These are phyloP conservation scores for Sterrhoptilus dennistouni DNA, from an alignment of 2,113 vertebrate species.

Conservation along the genomic window DNA sequence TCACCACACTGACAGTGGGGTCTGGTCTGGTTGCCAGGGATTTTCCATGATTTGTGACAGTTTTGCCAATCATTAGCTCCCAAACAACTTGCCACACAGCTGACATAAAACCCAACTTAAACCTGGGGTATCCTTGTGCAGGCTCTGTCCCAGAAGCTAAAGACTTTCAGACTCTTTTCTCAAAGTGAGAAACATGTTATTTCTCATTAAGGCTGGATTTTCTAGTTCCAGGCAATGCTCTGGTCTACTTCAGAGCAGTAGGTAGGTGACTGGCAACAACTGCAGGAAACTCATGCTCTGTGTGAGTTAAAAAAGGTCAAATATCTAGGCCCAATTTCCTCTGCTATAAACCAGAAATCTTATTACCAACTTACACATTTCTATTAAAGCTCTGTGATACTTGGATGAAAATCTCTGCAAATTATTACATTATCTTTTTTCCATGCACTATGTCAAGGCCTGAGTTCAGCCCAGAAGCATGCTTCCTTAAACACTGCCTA, in stretches of 20 bases:
- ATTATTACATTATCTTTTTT: slow-evolving; percentile 20
- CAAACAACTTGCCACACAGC: neutral
- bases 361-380: neutral
- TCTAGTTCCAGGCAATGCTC: neutral
- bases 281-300: neutral
- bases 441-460: neutral
- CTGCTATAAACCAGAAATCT: slow-evolving; percentile 3
- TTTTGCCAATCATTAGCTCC: neutral
- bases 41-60: neutral
- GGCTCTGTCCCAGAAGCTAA: neutral
- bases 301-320: neutral
- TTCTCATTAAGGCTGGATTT: neutral
- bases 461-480: neutral
- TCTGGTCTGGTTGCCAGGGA: neutral
- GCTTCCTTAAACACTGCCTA: neutral
- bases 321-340: neutral
- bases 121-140: neutral
- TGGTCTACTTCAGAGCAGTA: neutral
- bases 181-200: neutral
- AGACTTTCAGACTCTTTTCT: neutral
- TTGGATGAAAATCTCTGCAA: neutral
- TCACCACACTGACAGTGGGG: neutral
- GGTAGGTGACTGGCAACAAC: neutral
- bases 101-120: neutral
- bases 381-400: neutral